Base-by-base conservation (phyloP, 2,797 vertebrate species). In the Artibeus jamaicensis region DNA sequence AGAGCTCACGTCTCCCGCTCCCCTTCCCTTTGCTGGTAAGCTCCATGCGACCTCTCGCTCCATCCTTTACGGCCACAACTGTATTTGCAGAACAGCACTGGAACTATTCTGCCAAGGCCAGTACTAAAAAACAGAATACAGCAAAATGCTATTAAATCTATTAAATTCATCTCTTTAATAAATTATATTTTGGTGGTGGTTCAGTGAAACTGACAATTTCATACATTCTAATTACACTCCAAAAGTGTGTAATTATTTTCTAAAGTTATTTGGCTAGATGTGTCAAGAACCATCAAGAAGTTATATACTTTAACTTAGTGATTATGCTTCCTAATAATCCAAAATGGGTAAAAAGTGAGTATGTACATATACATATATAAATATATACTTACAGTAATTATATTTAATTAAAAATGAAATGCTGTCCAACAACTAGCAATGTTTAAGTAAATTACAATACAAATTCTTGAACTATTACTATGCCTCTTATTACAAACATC, bases 361-460 rank as follows among this genome's bases (percentile, higher is more conserved):
- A 39, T 77, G 1, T 26, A 68, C 26, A 21, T 32, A 77, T 26
- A 68, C 22, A 21, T 26, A 77, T 55, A 34, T 46, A 6, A 55
- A 81, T 77, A 34, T 15, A 50, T 88, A 84, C 59, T 79, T 86
- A 83, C 18, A 50, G 32, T 59, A 55, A 29, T 92, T 55, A 50
- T 82, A 77, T 91, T 92, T 83, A 70, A 93, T 26, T 85, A 71
- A 91, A 96, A 94, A 96, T 89, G 55, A 26, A 81, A 89, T 39
- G 55, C 42, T 86, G 46, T 71, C 2, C 24, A 88, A 87, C 71
- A 87, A 82, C 86, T 24, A 81, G 15, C 32, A 83, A 85, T 24
- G 44, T 88, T 92, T 87, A 92, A 91, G 19, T 50, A 96, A 84
- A 59, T 81, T 89, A 85, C 7, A 93, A 42, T 81, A 91, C 18